Conservation (phyloP, 2,888 invertebrate species). For the Papilio gigon region DNA sequence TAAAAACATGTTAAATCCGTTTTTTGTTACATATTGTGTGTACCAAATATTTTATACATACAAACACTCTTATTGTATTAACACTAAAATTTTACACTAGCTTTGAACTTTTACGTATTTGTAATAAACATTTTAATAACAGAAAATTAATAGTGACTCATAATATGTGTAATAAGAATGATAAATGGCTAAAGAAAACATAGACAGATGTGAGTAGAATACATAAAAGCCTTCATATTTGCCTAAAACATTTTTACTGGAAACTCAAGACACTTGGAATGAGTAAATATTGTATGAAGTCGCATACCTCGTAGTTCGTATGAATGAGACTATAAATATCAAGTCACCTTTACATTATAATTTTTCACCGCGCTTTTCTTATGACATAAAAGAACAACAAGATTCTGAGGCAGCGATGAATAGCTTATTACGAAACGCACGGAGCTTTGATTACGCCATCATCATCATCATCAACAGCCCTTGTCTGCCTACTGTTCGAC, state of each 20-base stretch:
- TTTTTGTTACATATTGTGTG: too few relatives aligned
- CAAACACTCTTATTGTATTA: too few relatives aligned
- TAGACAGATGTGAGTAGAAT: not conserved
- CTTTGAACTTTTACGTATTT: not conserved
- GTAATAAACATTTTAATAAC: not conserved
- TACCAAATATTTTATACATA: too few relatives aligned
- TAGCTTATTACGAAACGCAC: not conserved
- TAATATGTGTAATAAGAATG: not conserved
- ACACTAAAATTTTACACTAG: not conserved
- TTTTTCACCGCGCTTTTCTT: slow-evolving; percentile 21
- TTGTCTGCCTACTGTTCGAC: too few relatives aligned
- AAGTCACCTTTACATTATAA: slow-evolving; percentile 24
- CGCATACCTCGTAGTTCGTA: slow-evolving; percentile 21
- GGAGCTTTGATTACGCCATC: not conserved
- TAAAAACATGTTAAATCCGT: too few relatives aligned
- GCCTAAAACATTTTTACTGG: slow-evolving; percentile 15
- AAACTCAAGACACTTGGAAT: slow-evolving; percentile 24
- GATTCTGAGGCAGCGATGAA: not conserved
- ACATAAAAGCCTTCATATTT: slow-evolving; percentile 17
- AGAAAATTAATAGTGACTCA: not conserved
- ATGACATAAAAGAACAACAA: slow-evolving; percentile 11
- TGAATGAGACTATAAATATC: slow-evolving; percentile 32
- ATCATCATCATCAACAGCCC: too few relatives aligned
- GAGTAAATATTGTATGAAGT: slow-evolving; percentile 36
- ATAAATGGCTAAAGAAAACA: not conserved